Evolutionary conservation across 2,888 invertebrate species (phyloP), one percentile per base, ranked within the genome.

Genomic region (Stictocephala bisonia): DNA sequence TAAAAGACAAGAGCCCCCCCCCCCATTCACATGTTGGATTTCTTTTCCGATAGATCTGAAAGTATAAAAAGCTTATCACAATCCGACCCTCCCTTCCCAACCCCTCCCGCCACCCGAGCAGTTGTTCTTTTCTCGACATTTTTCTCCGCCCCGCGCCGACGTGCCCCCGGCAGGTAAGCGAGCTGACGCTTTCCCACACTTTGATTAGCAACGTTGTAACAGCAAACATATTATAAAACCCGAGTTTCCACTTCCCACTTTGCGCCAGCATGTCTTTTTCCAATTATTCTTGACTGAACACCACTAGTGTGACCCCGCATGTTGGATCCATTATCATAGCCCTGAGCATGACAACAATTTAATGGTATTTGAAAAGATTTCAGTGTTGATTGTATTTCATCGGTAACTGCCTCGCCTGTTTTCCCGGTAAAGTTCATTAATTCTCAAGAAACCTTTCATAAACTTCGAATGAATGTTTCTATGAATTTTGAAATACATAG

Each of bases 1-100:
- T 71, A 71, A 71, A 71, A 71, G 71, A 71, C 71, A 71, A 71
- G 71, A 60, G 44, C 68, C 20, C 72, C 69, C 35, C 53, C 66
- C 41, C 40, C 71, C 74, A 24, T 68, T 74, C 69, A 71, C 66
- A 51, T 72, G 68, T 48, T 72, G 69, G 70, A 73, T 60, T 73
- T 69, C 70, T 73, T 73, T 73, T 64, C 73, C 73, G 73, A 73
- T 73, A 73, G 70, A 73, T 73, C 73, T 73, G 58, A 73, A 73
- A 73, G 73, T 73, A 73, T 73, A 73, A 73, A 73, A 73, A 73
- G 73, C 73, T 73, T 73, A 73, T 73, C 73, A 73, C 73, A 73
- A 73, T 69, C 69, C 58, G 44, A 40, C 72, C 51, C 68, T 58
- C 27, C 71, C 2, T 31, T 24, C 41, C 27, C 6, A 15, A 9